phyloP scores from a whole-genome alignment of 2,113 vertebrate genomes.

The Choloepus hoffmanni region DNA sequence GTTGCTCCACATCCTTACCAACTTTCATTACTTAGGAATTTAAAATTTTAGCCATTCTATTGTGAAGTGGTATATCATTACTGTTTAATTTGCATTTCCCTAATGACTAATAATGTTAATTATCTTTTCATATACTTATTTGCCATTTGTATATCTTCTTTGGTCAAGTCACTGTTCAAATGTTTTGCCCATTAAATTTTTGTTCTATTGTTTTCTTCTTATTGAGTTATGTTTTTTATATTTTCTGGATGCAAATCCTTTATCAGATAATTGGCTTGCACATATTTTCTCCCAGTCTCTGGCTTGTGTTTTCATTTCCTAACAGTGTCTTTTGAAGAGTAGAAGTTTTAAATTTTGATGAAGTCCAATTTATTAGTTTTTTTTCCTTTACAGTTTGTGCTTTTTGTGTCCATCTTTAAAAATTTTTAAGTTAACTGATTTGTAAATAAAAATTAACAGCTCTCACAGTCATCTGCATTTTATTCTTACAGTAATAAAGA shows the following conservation, averaged over 20 bases:
- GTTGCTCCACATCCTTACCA: not conserved
- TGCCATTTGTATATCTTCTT: not conserved
- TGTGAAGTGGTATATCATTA: not conserved
- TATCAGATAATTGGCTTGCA: slow-evolving; percentile 32
- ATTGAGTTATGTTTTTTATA: slow-evolving; percentile 35
- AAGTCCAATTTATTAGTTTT: too few species aligned
- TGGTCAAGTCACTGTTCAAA: not conserved
- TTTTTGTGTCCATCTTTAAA: not conserved
- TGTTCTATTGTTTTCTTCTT: not conserved
- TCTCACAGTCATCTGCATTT: slow-evolving; percentile 18
- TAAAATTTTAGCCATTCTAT: slow-evolving; percentile 34
- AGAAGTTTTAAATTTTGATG: too few species aligned
- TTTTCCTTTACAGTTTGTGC: not conserved
- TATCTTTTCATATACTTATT: slow-evolving; percentile 12
- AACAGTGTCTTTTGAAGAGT: slow-evolving; percentile 52
- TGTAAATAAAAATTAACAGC: not conserved
- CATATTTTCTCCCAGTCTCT: slow-evolving; percentile 41
- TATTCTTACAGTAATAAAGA: slow-evolving; percentile 17
- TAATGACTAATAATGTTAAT: not conserved
- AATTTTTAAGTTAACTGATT: slow-evolving; percentile 33
- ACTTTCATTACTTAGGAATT: slow-evolving; percentile 37
- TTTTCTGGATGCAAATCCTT: not conserved
- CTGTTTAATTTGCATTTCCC: slow-evolving; percentile 18
- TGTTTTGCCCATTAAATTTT: slow-evolving; percentile 16
- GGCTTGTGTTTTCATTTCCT: slow-evolving; percentile 56